A percentile compares a stretch with the other conserved stretches of the same genome.
Conservation (phyloP, 2,797 vertebrate genomes). For the Danio albolineatus region DNA sequence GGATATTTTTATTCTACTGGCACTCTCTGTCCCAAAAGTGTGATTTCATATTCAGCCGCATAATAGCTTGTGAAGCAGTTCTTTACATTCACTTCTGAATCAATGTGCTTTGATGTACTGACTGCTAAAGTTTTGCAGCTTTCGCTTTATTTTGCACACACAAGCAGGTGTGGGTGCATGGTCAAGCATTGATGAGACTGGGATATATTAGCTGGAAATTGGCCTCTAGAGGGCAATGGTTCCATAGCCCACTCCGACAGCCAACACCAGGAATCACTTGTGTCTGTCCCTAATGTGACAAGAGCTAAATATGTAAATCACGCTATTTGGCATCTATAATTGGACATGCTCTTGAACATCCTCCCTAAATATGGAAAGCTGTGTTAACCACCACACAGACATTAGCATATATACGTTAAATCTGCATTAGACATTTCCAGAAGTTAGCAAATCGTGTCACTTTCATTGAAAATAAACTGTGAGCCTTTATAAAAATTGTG, state of each 20-base stretch:
- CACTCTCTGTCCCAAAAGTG: conserved; percentile 2
- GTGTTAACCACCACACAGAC: conserved; percentile 4
- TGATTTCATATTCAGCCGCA: conserved; percentile 12
- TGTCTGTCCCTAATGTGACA: conserved; percentile 43
- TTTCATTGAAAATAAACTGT: conserved; percentile 30
- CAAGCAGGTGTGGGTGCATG: conserved; percentile 25
- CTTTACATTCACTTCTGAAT: conserved; percentile 16
- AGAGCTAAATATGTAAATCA: conserved; percentile 24
- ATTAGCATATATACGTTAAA: conserved; percentile 19
- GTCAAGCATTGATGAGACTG: conserved; percentile 39
- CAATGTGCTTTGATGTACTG: conserved; percentile 13
- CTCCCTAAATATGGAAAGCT: conserved; percentile 15
- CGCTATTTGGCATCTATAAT: conserved; percentile 33
- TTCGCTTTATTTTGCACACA: not conserved
- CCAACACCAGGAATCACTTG: conserved; percentile 40
- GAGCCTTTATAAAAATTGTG: conserved; percentile 9
- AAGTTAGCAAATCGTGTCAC: conserved; percentile 1
- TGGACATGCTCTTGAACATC: not conserved
- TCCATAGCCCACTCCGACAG: conserved; percentile 61
- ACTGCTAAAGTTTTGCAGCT: not conserved
- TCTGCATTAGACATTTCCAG: not conserved
- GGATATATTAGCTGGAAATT: conserved; percentile 46
- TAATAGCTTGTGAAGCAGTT: conserved; percentile 8
- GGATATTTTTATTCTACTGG: conserved; percentile 33
- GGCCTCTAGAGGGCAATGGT: conserved; percentile 72